Conservation (phyloP, 2,888 invertebrate genomes). For the Pseudococcus longispinus region DNA sequence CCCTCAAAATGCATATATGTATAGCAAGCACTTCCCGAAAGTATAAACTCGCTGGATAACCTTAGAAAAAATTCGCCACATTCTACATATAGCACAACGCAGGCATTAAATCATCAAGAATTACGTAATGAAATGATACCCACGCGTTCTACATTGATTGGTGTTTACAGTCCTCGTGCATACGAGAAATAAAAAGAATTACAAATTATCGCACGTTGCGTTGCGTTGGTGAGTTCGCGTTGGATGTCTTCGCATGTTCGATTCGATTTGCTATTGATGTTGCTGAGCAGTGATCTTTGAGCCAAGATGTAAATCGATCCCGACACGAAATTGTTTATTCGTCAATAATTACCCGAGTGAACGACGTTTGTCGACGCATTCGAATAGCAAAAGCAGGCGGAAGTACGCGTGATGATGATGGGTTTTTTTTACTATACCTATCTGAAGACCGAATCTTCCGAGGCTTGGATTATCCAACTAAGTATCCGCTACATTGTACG, state of each 20-base stretch:
- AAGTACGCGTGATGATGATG: neutral
- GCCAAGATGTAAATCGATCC: neutral
- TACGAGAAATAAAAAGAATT: neutral
- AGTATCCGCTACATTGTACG: neutral
- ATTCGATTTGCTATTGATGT: neutral
- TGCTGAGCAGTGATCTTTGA: neutral
- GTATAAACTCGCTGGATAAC: neutral
- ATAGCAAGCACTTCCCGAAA: neutral
- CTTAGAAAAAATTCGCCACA: conserved; percentile 7
- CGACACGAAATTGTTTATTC: neutral
- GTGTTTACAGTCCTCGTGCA: neutral
- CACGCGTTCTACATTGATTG: conserved; percentile 19
- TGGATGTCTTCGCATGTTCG: neutral
- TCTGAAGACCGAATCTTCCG: neutral
- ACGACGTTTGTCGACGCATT: neutral
- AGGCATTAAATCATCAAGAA: neutral
- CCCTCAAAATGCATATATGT: neutral
- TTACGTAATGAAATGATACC: conserved; percentile 25
- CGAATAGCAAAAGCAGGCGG: neutral
- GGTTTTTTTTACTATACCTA: neutral
- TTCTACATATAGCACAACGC: neutral
- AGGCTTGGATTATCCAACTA: neutral
- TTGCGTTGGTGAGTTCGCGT: conserved; percentile 4
- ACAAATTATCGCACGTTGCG: conserved; percentile 35
- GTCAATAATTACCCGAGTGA: neutral